These are phyloP conservation scores for Drosophila ambigua DNA, from an alignment of 1,140 invertebrate species.

Conservation along the genomic window DNA sequence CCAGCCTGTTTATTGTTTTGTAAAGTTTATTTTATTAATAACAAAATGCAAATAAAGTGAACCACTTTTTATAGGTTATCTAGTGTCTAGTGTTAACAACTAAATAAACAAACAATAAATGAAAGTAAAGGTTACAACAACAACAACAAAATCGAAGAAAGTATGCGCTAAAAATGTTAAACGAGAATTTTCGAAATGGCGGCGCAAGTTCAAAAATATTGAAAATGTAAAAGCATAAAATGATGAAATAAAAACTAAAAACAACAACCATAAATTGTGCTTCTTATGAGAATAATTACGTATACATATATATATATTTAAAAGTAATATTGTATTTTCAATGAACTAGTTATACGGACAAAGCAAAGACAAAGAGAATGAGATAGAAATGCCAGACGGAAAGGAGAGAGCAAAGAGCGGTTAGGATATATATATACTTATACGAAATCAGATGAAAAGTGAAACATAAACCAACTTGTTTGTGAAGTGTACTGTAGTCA, in stretches of 20 bases:
- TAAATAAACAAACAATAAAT: slow-evolving; percentile 32
- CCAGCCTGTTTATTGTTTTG: slow-evolving; percentile 39
- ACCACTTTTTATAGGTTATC: slow-evolving; percentile 64
- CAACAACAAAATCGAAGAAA: slow-evolving; percentile 12
- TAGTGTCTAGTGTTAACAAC: slow-evolving; percentile 72
- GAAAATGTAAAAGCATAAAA: slow-evolving; percentile 77
- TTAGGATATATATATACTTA: slow-evolving; percentile 12
- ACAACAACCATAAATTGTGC: slow-evolving; percentile 60
- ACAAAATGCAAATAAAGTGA: slow-evolving; percentile 41
- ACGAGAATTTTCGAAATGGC: slow-evolving; percentile 31
- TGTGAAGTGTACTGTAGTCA: slow-evolving; percentile 22
- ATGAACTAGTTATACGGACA: slow-evolving; percentile 62
- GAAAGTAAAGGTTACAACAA: slow-evolving; percentile 23
- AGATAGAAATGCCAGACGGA: neutral
- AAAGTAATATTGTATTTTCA: slow-evolving; percentile 65
- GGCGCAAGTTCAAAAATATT: slow-evolving; percentile 69
- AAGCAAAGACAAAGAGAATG: slow-evolving; percentile 23
- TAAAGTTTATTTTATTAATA: slow-evolving; percentile 42
- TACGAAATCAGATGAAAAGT: slow-evolving; percentile 1
- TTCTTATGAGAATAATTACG: slow-evolving; percentile 75
- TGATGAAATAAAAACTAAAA: slow-evolving; percentile 54
- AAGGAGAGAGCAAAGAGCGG: slow-evolving; percentile 24
- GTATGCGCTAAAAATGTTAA: slow-evolving; percentile 48
- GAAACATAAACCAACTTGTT: slow-evolving; percentile 32
- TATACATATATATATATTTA: slow-evolving; percentile 41